Conservation (phyloP, 2,113 vertebrate species). For the Ciconia maguari region DNA sequence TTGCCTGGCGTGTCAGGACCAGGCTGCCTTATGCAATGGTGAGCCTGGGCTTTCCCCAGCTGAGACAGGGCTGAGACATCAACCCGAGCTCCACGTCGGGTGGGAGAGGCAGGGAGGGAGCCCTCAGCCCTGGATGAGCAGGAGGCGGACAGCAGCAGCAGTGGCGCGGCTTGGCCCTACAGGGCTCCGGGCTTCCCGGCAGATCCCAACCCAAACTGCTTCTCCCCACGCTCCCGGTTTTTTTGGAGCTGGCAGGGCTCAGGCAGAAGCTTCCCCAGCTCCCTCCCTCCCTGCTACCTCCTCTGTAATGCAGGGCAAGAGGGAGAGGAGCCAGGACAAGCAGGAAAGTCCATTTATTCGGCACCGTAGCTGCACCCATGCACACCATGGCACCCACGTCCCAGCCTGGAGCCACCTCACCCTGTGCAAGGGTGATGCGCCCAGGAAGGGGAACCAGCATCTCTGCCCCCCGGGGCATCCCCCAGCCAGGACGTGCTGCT, state of each 20-base stretch:
- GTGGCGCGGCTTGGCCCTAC: fast-evolving
- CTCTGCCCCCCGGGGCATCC: neutral
- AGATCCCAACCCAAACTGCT: neutral
- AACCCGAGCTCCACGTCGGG: neutral
- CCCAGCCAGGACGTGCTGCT: neutral
- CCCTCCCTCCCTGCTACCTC: neutral
- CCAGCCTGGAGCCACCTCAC: neutral
- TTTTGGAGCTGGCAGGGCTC: neutral
- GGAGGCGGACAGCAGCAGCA: neutral
- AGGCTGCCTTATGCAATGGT: neutral
- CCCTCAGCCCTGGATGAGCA: neutral
- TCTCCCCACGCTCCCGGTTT: fast-evolving
- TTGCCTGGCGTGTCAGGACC: neutral
- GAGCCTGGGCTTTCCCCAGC: neutral
- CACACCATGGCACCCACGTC: neutral
- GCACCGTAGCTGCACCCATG: fast-evolving
- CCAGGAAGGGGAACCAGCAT: fast-evolving
- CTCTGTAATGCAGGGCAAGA: neutral
- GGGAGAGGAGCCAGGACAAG: neutral
- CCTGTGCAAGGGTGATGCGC: fast-evolving
- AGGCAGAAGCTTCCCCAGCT: neutral
- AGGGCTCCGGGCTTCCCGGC: neutral
- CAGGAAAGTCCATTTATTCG: neutral
- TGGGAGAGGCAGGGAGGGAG: neutral
- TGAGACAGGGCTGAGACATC: neutral